A percentile compares a stretch with the other conserved stretches of the same genome.
Conservation (phyloP, 2,888 invertebrate species). For the Hofmannophila pseudospretella region DNA sequence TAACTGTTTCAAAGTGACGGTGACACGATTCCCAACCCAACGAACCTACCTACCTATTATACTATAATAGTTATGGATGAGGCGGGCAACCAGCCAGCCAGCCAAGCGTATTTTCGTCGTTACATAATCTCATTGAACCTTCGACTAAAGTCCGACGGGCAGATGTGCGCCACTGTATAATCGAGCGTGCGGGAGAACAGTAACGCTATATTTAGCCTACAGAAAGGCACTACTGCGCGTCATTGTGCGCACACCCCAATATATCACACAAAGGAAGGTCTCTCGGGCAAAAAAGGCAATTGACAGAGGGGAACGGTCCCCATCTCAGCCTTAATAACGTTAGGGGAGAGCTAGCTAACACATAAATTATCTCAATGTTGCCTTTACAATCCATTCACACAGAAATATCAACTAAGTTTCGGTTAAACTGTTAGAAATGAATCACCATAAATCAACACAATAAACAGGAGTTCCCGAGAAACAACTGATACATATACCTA, state of each 20-base stretch:
- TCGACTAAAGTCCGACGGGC: slow-evolving; percentile 27
- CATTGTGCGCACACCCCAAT: slow-evolving; percentile 66
- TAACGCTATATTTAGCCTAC: slow-evolving; percentile 72
- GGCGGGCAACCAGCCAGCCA: slow-evolving; percentile 6
- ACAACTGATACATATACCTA: too few species aligned
- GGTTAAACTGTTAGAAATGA: too few species aligned
- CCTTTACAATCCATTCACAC: slow-evolving; percentile 28
- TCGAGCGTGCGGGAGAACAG: slow-evolving; percentile 45
- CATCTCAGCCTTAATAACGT: slow-evolving; percentile 48
- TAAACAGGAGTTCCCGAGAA: too few species aligned
- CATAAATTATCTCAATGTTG: slow-evolving; percentile 44
- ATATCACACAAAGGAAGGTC: slow-evolving; percentile 67
- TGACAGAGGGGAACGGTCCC: slow-evolving; percentile 64
- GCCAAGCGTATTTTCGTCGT: slow-evolving; percentile 6
- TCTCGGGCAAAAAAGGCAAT: slow-evolving; percentile 65
- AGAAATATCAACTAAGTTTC: slow-evolving; percentile 3
- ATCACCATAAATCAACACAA: too few species aligned
- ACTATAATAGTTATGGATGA: slow-evolving; percentile 1
- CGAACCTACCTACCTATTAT: background rate
- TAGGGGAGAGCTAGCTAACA: slow-evolving; percentile 53
- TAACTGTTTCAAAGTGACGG: too few species aligned
- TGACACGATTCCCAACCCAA: background rate
- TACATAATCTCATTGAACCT: slow-evolving; percentile 13
- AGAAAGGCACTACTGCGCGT: slow-evolving; percentile 61
- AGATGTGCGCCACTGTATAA: slow-evolving; percentile 63